These are phyloP conservation scores for Oreochromis aureus DNA, from an alignment of 2,113 vertebrate genomes.

Conservation along the genomic window DNA sequence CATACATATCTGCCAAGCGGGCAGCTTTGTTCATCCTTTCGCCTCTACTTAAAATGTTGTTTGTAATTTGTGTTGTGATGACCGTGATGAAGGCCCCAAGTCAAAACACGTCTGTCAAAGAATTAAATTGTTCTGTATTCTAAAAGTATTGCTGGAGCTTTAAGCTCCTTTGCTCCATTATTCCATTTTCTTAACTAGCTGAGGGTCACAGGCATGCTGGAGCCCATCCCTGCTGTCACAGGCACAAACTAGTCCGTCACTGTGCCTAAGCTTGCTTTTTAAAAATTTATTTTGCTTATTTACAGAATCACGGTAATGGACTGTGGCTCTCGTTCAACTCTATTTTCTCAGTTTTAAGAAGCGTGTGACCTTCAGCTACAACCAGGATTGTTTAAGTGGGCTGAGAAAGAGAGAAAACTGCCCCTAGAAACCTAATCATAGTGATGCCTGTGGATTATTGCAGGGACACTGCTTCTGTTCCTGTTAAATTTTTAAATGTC, in stretches of 20 bases:
- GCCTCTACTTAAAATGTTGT: not conserved
- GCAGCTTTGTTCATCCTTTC: rapidly evolving
- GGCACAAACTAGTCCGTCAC: not conserved
- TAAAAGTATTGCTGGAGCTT: not conserved
- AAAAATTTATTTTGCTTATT: rapidly evolving
- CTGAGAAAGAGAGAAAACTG: not conserved
- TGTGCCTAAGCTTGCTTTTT: not conserved
- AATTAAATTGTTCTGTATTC: not conserved
- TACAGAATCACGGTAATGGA: not conserved
- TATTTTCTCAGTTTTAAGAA: not conserved
- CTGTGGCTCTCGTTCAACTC: not conserved
- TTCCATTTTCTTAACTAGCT: not conserved
- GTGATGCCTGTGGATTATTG: not conserved
- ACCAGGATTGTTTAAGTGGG: not conserved
- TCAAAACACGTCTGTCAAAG: not conserved
- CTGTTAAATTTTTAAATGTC: not conserved
- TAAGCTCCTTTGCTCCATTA: not conserved
- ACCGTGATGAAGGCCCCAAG: not conserved
- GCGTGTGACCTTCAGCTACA: not conserved
- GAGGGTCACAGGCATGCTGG: not conserved
- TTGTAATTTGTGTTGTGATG: not conserved
- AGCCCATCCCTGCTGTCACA: not conserved
- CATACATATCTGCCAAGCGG: not conserved
- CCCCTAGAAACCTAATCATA: not conserved
- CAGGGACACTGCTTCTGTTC: not conserved